These are phyloP conservation scores for Onychomys torridus DNA, from an alignment of 2,797 vertebrate genomes.

Conservation along the genomic window DNA sequence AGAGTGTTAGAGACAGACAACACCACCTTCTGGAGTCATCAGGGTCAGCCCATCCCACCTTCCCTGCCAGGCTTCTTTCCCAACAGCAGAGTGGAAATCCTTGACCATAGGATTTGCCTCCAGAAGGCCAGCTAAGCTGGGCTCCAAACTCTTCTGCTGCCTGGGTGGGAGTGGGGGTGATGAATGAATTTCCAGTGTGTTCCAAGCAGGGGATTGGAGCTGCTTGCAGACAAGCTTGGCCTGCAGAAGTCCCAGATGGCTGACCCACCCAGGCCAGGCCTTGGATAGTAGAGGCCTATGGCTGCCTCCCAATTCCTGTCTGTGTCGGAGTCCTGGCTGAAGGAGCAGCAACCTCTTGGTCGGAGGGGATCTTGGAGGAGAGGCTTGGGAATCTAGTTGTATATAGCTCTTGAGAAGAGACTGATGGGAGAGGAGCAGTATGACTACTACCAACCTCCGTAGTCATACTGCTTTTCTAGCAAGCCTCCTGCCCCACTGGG, in stretches of 20 bases:
- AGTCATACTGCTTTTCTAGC: background rate
- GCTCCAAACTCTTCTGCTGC: constrained; percentile 14
- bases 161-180: constrained; percentile 20
- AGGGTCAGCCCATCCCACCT: background rate
- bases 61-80: background rate
- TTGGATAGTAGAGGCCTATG: constrained; percentile 7
- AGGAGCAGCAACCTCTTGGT: background rate
- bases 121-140: constrained; percentile 47
- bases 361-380: background rate
- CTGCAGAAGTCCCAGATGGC: constrained; percentile 49
- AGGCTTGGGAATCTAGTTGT: background rate
- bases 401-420: background rate
- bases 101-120: background rate
- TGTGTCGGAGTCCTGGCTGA: background rate
- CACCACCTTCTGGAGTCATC: background rate
- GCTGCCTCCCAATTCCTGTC: constrained; percentile 38
- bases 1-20: background rate
- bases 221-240: constrained; percentile 14
- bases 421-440: background rate
- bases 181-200: constrained; percentile 52
- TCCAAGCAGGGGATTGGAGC: constrained; percentile 66
- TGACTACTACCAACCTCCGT: background rate
- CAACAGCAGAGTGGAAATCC: background rate
- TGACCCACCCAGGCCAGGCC: constrained; percentile 34
- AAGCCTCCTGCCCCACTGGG: background rate